Conservation (phyloP, 2,888 invertebrate genomes). For the Chrysodeixis includens region DNA sequence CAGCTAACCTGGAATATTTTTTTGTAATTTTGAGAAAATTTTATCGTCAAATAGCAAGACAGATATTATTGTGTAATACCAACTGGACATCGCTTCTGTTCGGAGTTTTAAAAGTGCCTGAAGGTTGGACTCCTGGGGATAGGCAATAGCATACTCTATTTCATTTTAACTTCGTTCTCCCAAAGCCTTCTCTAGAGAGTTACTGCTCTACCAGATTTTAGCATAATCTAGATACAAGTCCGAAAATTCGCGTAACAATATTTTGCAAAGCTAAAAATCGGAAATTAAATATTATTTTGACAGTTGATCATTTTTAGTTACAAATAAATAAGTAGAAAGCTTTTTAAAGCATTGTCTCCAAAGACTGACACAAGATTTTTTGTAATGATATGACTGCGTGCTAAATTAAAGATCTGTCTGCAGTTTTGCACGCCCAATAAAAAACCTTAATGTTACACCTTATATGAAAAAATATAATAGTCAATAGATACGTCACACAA, state of each 20-base stretch:
- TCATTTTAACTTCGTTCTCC: background rate
- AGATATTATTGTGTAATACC: background rate
- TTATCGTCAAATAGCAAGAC: background rate
- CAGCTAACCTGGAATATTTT: too few relatives aligned
- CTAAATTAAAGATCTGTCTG: too few relatives aligned
- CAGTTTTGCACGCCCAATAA: too few relatives aligned
- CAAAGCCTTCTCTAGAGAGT: background rate
- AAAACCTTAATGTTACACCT: too few relatives aligned
- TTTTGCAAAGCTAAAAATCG: background rate
- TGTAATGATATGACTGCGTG: too few relatives aligned
- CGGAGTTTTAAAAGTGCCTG: slow-evolving; percentile 1
- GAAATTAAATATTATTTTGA: too few relatives aligned
- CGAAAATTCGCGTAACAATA: background rate
- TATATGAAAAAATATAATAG: too few relatives aligned
- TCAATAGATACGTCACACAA: background rate
- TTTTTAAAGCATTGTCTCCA: too few relatives aligned
- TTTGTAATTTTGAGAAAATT: too few relatives aligned
- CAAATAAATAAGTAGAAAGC: too few relatives aligned
- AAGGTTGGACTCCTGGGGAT: background rate
- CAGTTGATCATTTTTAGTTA: too few relatives aligned
- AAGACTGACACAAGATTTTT: too few relatives aligned
- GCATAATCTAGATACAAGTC: background rate
- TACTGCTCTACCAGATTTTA: background rate
- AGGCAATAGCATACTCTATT: slow-evolving; percentile 4
- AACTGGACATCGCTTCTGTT: background rate